Conservation (phyloP, 2,797 vertebrate species). For the Nannoperca obscura region DNA sequence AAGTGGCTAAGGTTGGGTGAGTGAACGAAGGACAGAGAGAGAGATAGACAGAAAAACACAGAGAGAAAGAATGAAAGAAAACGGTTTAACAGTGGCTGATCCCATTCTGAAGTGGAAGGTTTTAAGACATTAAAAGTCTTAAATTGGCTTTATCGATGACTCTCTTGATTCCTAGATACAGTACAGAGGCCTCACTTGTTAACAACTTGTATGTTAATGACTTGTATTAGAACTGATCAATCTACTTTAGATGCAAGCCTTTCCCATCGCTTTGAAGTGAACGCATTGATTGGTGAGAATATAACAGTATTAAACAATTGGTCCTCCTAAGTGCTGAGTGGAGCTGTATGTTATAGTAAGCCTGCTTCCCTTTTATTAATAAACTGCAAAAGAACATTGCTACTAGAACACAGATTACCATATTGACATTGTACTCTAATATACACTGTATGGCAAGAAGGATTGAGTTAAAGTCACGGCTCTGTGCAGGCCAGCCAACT, state of each 20-base stretch:
- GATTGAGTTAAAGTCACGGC: neutral
- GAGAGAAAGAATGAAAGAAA: slow-evolving; percentile 53
- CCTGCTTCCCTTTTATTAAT: slow-evolving; percentile 44
- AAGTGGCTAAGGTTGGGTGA: slow-evolving; percentile 72
- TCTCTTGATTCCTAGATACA: slow-evolving; percentile 82
- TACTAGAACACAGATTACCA: slow-evolving; percentile 28
- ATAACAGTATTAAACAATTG: slow-evolving; percentile 81
- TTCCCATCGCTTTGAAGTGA: slow-evolving; percentile 85
- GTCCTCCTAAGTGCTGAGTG: slow-evolving; percentile 59
- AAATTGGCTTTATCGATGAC: slow-evolving; percentile 79
- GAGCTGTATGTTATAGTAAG: slow-evolving; percentile 46
- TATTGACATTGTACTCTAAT: slow-evolving; percentile 14
- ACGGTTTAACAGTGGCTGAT: slow-evolving; percentile 62
- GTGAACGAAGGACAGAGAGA: slow-evolving; percentile 55
- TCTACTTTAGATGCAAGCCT: slow-evolving; percentile 76
- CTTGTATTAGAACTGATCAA: slow-evolving; percentile 86
- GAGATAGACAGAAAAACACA: slow-evolving; percentile 20
- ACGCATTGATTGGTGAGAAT: slow-evolving; percentile 82
- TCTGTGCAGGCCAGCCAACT: neutral
- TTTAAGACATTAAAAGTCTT: slow-evolving; percentile 82
- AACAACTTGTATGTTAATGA: slow-evolving; percentile 88
- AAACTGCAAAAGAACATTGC: slow-evolving; percentile 30
- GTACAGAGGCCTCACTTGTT: slow-evolving; percentile 84
- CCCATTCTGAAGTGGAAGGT: slow-evolving; percentile 65
- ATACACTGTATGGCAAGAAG: neutral